phyloP scores from a whole-genome alignment of 2,888 invertebrate genomes.

The Cheilosia scutellata region DNA sequence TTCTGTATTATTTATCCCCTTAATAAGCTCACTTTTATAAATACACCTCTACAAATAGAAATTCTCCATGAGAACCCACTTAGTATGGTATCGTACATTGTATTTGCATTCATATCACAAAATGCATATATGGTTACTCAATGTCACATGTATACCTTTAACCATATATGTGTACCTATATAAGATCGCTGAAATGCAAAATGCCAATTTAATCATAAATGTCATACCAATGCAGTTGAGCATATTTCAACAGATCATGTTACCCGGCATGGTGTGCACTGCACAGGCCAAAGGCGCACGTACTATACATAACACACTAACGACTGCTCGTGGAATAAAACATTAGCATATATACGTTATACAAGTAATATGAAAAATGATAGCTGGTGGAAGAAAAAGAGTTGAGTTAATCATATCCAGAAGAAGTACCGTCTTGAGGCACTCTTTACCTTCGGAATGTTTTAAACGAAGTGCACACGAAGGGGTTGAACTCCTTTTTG shows the following conservation, averaged over 20 bases:
- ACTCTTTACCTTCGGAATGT: slow-evolving; percentile 23
- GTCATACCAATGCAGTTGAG: slow-evolving; percentile 59
- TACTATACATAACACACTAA: slow-evolving; percentile 16
- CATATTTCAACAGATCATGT: slow-evolving; percentile 40
- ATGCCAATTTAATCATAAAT: slow-evolving; percentile 64
- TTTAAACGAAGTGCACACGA: slow-evolving; percentile 35
- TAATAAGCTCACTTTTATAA: too few relatives aligned
- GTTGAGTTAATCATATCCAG: slow-evolving; percentile 58
- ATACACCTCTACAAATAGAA: too few relatives aligned
- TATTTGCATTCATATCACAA: background rate
- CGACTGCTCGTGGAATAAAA: slow-evolving; percentile 14
- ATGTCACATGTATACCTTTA: background rate
- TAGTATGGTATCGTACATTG: background rate
- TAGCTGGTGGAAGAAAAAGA: slow-evolving; percentile 54
- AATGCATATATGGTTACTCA: background rate
- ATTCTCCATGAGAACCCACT: too few relatives aligned
- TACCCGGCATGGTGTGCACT: slow-evolving; percentile 31
- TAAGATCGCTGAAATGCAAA: slow-evolving; percentile 38
- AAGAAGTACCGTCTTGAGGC: slow-evolving; percentile 43
- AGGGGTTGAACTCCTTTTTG: slow-evolving; percentile 42
- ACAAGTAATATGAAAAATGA: slow-evolving; percentile 59
- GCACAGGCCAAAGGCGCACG: slow-evolving; percentile 21
- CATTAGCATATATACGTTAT: slow-evolving; percentile 26
- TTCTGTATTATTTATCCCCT: too few relatives aligned
- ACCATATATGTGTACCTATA: background rate